phyloP scores from a whole-genome alignment of 2,888 invertebrate genomes.

The Lasioglossum morio region DNA sequence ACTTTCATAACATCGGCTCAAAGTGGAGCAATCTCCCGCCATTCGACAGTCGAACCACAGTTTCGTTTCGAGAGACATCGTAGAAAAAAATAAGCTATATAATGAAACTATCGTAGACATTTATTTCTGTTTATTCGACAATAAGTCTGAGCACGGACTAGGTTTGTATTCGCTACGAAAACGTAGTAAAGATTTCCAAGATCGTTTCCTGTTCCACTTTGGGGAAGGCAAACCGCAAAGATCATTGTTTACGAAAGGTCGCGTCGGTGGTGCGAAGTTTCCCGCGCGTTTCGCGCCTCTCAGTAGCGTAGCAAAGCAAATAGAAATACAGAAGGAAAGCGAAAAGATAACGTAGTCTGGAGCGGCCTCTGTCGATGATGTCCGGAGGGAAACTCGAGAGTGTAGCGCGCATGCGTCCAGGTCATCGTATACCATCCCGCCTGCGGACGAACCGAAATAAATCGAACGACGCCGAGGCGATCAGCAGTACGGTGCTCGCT shows the following conservation, averaged over 20 bases:
- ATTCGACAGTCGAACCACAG: background rate
- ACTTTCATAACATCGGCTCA: background rate
- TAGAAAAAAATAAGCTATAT: background rate
- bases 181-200: background rate
- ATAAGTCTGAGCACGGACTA: background rate
- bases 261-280: constrained; percentile 9
- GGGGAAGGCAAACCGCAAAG: background rate
- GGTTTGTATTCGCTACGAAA: background rate
- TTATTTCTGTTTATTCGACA: no score
- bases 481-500: constrained; percentile 80
- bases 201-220: background rate
- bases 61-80: background rate
- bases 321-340: no score
- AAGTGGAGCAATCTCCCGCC: background rate
- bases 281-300: constrained; percentile 33
- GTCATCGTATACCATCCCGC: constrained; percentile 72
- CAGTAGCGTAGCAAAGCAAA: background rate
- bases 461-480: constrained; percentile 83
- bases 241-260: background rate
- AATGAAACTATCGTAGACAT: no score
- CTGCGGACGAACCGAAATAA: constrained; percentile 83
- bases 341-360: constrained; percentile 14
- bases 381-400: constrained; percentile 71
- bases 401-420: constrained; percentile 72
- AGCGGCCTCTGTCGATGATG: constrained; percentile 74